phyloP scores from a whole-genome alignment of 2,113 vertebrate species.

The Bos javanicus region DNA sequence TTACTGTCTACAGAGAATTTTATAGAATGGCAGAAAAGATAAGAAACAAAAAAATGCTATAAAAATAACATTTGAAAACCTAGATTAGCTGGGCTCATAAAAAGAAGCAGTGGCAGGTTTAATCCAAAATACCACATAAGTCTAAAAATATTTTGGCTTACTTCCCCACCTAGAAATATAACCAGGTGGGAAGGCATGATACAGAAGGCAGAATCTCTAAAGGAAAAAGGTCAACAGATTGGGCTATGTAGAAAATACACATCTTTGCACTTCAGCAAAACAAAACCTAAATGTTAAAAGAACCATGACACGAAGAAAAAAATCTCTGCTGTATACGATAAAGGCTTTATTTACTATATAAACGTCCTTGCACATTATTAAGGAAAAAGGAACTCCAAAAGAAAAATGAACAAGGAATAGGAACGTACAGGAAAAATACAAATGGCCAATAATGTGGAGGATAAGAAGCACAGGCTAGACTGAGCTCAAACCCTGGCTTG shows the following conservation, averaged over 20 bases:
- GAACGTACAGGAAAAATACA: not conserved
- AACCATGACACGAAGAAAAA: not conserved
- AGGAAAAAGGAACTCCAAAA: not conserved
- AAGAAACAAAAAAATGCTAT: not conserved
- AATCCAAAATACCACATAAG: not conserved
- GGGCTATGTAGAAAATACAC: not conserved
- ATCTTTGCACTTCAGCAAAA: not conserved
- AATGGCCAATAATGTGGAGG: not conserved
- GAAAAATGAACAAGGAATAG: not conserved
- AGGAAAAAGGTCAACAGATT: not conserved
- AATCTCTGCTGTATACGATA: not conserved
- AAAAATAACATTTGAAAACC: not conserved
- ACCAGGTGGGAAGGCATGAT: not conserved
- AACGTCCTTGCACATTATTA: not conserved
- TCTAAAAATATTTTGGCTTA: not conserved
- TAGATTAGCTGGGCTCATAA: not conserved
- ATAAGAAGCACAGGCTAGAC: not conserved
- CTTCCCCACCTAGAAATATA: not conserved
- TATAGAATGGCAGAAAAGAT: not conserved
- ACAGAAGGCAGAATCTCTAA: not conserved
- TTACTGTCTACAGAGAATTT: not conserved
- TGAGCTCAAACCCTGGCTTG: not conserved
- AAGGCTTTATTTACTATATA: not conserved
- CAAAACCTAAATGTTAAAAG: not conserved
- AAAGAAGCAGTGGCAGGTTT: not conserved